These are phyloP conservation scores for Microcebus griseorufus DNA, from an alignment of 2,113 vertebrate species.

Conservation along the genomic window DNA sequence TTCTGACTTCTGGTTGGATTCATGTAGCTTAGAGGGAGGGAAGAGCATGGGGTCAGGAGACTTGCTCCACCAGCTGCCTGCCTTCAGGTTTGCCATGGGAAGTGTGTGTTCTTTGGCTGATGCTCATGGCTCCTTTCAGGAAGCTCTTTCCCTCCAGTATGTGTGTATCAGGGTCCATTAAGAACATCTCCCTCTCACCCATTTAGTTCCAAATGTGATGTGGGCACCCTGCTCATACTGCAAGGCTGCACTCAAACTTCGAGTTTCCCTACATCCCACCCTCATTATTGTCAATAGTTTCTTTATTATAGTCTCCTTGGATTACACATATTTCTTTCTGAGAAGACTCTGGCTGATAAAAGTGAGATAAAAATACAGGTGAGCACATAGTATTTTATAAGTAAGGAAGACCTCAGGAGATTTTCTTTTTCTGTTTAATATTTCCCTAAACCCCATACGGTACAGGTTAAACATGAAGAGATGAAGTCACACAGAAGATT, in stretches of 20 bases:
- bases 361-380: background rate
- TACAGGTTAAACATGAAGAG: background rate
- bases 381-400: background rate
- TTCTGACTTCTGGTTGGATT: background rate
- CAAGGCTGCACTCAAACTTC: background rate
- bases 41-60: background rate
- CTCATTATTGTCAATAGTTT: background rate
- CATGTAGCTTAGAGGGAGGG: background rate
- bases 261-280: background rate
- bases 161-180: background rate
- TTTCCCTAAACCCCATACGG: background rate
- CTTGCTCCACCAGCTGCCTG: background rate
- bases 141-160: background rate
- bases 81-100: background rate
- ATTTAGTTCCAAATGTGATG: background rate
- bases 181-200: background rate
- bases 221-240: background rate
- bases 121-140: background rate
- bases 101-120: background rate
- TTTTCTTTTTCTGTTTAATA: background rate
- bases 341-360: background rate
- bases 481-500: background rate
- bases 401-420: background rate
- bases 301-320: background rate
- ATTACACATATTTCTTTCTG: background rate